phyloP scores from a whole-genome alignment of 2,888 invertebrate species.

The Clivina fossor region DNA sequence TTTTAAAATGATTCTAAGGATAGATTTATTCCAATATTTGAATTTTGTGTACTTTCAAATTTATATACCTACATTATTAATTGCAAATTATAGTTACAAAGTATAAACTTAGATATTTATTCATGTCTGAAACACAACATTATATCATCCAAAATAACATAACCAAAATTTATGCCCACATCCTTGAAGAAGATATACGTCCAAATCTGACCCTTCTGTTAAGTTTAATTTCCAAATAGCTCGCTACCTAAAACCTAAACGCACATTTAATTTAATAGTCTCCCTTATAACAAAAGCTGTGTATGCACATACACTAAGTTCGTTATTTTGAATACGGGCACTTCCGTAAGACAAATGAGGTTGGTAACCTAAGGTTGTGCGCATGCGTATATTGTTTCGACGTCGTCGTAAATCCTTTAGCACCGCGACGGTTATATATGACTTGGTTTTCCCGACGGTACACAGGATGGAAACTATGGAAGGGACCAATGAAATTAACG shows the following conservation, averaged over 20 bases:
- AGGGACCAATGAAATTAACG: constrained; percentile 52
- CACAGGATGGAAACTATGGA: constrained; percentile 39
- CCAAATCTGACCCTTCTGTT: constrained; percentile 20
- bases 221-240: constrained; percentile 9
- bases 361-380: constrained; percentile 10
- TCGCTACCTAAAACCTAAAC: constrained; percentile 3
- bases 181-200: background rate
- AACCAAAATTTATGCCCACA: background rate
- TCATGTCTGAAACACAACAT: constrained; percentile 3
- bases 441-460: constrained; percentile 43
- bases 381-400: too few relatives aligned
- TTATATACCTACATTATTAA: too few relatives aligned
- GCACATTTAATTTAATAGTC: constrained; percentile 20
- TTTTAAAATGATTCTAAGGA: too few relatives aligned
- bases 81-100: too few relatives aligned
- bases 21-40: too few relatives aligned
- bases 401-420: too few relatives aligned
- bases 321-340: constrained; percentile 18
- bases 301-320: background rate
- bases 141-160: too few relatives aligned
- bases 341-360: constrained; percentile 26
- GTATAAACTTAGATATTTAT: too few relatives aligned
- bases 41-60: too few relatives aligned
- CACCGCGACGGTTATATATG: too few relatives aligned
- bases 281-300: background rate